A percentile compares a stretch with the other conserved stretches of the same genome.
Evolutionary conservation across 2,888 invertebrate species (phyloP).

Genomic region (Pyrrhosoma nymphula): DNA sequence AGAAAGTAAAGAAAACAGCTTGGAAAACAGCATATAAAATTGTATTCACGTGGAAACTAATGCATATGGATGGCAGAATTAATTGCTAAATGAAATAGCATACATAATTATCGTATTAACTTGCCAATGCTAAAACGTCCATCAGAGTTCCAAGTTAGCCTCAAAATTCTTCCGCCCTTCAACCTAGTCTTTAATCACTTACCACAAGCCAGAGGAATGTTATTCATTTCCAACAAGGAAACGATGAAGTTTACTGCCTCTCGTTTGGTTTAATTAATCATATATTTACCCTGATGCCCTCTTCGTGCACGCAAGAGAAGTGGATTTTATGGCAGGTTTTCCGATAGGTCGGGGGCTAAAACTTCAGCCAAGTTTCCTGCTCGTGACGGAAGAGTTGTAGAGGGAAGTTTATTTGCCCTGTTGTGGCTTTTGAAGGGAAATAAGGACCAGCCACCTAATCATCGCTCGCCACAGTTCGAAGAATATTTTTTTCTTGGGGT

Average conservation of each 20-base stretch:
- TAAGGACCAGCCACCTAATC: background rate
- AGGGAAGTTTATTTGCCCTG: slow-evolving; percentile 12
- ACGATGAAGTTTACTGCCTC: background rate
- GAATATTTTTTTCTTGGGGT: background rate
- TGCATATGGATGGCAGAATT: too few relatives aligned
- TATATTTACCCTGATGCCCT: background rate
- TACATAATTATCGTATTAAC: too few relatives aligned
- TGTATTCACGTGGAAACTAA: too few relatives aligned
- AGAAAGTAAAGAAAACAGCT: too few relatives aligned
- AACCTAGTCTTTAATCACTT: background rate
- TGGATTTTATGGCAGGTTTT: background rate
- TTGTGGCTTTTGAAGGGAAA: background rate
- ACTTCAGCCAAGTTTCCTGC: background rate
- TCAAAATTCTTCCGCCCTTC: background rate
- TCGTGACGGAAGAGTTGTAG: background rate
- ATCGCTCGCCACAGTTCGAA: background rate
- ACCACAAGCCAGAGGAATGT: background rate
- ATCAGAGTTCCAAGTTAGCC: background rate
- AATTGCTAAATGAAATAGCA: too few relatives aligned
- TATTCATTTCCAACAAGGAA: background rate
- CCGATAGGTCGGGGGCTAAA: background rate
- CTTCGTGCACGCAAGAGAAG: background rate
- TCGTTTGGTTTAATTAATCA: background rate
- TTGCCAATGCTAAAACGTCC: background rate
- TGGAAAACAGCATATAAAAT: too few relatives aligned